Evolutionary conservation across 2,797 vertebrate genomes (phyloP).

Genomic region (Craterocephalus amniculus): DNA sequence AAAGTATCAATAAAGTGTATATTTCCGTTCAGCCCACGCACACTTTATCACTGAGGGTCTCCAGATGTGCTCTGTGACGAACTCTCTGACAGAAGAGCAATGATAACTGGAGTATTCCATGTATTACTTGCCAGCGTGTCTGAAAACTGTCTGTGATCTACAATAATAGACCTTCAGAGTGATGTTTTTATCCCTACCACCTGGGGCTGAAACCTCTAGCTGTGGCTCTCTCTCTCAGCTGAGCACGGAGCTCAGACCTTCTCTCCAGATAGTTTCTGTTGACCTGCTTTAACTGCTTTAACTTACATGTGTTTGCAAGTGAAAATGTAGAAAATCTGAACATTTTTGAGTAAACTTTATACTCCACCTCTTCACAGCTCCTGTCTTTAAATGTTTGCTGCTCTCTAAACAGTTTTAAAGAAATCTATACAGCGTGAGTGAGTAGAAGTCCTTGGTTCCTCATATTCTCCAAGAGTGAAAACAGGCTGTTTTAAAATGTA

Average conservation of each 20-base stretch:
- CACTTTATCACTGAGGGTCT: constrained; percentile 67
- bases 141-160: constrained; percentile 58
- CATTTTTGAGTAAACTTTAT: background rate
- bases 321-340: constrained; percentile 1
- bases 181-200: constrained; percentile 68
- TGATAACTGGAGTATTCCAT: constrained; percentile 68
- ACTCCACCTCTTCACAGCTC: background rate
- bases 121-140: constrained; percentile 56
- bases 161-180: constrained; percentile 58
- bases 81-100: constrained; percentile 46
- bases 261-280: background rate
- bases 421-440: constrained; percentile 23
- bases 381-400: constrained; percentile 51
- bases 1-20: constrained; percentile 61
- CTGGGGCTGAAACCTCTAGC: constrained; percentile 46
- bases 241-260: constrained; percentile 11
- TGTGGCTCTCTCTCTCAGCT: constrained; percentile 24
- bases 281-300: constrained; percentile 1
- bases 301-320: constrained; percentile 16
- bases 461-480: constrained; percentile 2
- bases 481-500: too few relatives aligned
- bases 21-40: constrained; percentile 53
- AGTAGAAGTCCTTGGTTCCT: background rate
- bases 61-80: constrained; percentile 74
- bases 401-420: constrained; percentile 44